phyloP scores from a whole-genome alignment of 2,113 vertebrate species.

The Agelaius tricolor region DNA sequence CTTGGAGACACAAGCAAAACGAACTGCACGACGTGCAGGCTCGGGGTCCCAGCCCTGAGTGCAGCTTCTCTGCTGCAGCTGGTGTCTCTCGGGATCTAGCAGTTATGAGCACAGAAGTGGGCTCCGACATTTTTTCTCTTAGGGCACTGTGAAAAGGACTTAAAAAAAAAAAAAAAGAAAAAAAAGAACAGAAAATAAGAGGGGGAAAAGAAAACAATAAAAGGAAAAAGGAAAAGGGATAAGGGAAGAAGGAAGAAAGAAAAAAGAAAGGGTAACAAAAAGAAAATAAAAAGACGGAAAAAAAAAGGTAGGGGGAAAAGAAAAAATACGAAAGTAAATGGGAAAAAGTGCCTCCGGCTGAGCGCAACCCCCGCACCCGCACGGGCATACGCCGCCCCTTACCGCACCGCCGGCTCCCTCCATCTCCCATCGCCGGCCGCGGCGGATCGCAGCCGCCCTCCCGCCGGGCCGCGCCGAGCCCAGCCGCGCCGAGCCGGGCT shows the following conservation, averaged over 20 bases:
- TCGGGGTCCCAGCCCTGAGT: background rate
- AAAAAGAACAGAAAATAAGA: fast-evolving
- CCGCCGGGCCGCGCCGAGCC: background rate
- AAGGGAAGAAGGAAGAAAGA: background rate
- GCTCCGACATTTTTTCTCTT: background rate
- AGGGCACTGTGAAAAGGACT: background rate
- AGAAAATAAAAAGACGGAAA: background rate
- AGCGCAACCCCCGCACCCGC: background rate
- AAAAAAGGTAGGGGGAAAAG: fast-evolving
- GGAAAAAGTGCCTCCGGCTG: background rate
- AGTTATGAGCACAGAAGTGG: background rate
- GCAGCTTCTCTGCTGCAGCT: background rate
- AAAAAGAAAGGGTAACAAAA: background rate
- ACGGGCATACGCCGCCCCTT: background rate
- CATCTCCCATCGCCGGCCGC: conserved; percentile 31
- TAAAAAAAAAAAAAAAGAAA: fast-evolving
- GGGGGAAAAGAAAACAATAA: background rate
- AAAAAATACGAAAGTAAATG: background rate
- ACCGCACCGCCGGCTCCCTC: conserved; percentile 16
- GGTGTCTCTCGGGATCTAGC: background rate
- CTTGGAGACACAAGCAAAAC: background rate
- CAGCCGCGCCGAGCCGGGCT: no score
- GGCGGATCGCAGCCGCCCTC: background rate
- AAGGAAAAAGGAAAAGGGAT: background rate
- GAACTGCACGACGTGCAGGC: background rate